Conservation (phyloP, 2,888 invertebrate genomes). For the Eupsilia transversa region DNA sequence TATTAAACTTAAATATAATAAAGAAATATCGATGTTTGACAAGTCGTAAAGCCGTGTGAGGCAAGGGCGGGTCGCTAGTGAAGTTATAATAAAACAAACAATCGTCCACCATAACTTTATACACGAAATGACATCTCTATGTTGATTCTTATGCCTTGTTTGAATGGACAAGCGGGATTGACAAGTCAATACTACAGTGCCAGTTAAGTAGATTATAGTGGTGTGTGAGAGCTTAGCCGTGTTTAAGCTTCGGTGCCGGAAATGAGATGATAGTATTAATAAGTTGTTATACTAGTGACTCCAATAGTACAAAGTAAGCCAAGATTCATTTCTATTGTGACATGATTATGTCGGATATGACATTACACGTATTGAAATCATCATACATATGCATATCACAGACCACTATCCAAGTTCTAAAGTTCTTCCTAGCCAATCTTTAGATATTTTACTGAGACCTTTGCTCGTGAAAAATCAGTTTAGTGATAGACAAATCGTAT, state of each 20-base stretch:
- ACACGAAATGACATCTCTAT: slow-evolving; percentile 35
- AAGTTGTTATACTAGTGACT: background rate
- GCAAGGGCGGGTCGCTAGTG: background rate
- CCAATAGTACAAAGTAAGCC: background rate
- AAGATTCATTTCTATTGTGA: background rate
- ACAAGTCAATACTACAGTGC: slow-evolving; percentile 41
- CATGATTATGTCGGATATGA: no score
- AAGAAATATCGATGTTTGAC: no score
- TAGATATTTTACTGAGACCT: no score
- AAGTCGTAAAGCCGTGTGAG: no score
- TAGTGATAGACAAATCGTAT: no score
- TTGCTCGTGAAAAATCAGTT: no score
- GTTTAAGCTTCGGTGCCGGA: slow-evolving; percentile 27
- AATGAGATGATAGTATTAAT: slow-evolving; percentile 29
- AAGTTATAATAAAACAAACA: background rate
- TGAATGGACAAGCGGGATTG: slow-evolving; percentile 44
- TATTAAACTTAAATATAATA: no score
- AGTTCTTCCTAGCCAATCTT: no score
- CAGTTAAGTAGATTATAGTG: slow-evolving; percentile 33
- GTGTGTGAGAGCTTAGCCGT: slow-evolving; percentile 39
- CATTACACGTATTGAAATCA: no score
- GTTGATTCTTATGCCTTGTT: slow-evolving; percentile 41
- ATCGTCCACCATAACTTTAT: background rate
- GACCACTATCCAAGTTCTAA: no score
- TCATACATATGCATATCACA: no score